Evolutionary conservation across 2,113 vertebrate genomes (phyloP).

Genomic region (Haemorhous mexicanus): DNA sequence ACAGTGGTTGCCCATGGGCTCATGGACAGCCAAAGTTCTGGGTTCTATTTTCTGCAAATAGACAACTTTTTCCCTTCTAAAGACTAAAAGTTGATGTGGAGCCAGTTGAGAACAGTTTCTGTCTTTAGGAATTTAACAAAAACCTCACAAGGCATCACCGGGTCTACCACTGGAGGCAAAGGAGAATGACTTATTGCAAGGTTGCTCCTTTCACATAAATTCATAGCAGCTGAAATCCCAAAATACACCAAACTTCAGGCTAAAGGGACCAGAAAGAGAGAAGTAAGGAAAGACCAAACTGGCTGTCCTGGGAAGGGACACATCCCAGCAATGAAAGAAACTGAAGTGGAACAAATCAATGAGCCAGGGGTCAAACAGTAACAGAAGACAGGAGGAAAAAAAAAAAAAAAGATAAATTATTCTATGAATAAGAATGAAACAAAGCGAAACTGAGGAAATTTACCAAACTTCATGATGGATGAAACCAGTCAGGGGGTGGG

Average conservation of each 20-base stretch:
- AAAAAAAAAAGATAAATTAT: not conserved
- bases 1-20: accelerated
- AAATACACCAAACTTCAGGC: not conserved
- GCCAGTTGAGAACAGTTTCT: not conserved
- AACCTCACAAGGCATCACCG: not conserved
- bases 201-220: not conserved
- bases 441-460: not conserved
- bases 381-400: not conserved
- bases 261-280: not conserved
- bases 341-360: not conserved
- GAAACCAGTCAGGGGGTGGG: not conserved
- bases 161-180: not conserved
- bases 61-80: not conserved
- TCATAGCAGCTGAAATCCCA: not conserved
- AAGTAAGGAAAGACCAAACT: not conserved
- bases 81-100: not conserved
- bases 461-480: not conserved
- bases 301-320: not conserved
- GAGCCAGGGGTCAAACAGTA: not conserved
- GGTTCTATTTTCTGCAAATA: not conserved
- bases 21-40: not conserved
- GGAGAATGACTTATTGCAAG: not conserved
- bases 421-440: not conserved
- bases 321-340: not conserved
- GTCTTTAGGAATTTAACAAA: not conserved